Conservation (phyloP, 2,113 vertebrate genomes). For the Odocoileus virginianus region DNA sequence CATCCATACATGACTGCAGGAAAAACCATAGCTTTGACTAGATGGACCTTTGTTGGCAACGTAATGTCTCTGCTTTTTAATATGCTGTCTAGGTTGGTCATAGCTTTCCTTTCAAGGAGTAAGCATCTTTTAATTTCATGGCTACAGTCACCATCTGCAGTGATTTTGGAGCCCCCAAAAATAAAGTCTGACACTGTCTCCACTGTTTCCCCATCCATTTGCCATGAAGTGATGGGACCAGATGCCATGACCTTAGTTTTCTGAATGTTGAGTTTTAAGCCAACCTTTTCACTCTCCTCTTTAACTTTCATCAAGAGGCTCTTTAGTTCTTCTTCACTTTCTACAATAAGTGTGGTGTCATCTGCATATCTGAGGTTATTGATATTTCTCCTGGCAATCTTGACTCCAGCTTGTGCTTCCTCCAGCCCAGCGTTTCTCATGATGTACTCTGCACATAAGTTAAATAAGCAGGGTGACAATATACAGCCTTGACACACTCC, state of each 20-base stretch:
- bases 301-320: background rate
- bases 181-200: background rate
- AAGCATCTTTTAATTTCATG: background rate
- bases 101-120: background rate
- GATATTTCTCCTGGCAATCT: background rate
- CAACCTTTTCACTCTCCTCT: background rate
- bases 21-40: background rate
- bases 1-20: background rate
- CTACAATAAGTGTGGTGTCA: background rate
- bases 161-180: background rate
- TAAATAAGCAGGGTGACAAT: background rate
- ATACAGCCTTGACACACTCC: background rate
- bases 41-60: background rate
- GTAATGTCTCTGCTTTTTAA: background rate
- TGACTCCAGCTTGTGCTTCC: background rate
- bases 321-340: background rate
- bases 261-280: background rate
- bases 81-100: background rate
- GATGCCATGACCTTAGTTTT: background rate
- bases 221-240: background rate
- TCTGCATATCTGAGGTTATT: background rate
- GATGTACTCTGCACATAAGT: background rate
- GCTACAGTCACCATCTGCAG: background rate
- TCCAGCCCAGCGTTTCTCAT: background rate
- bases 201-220: background rate